phyloP scores from a whole-genome alignment of 1,140 invertebrate genomes.

The Atta texana region DNA sequence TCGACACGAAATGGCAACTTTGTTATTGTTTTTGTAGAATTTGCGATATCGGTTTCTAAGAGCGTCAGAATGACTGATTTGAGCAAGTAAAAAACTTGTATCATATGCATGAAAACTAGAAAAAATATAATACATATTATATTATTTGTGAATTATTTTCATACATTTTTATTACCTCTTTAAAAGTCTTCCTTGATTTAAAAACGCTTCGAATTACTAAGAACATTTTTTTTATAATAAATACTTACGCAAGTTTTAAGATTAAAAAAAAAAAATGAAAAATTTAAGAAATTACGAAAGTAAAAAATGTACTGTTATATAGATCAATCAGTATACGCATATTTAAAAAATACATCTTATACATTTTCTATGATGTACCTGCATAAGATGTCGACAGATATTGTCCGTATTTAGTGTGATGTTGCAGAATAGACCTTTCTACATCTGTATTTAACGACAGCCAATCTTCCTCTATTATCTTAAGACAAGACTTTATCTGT shows the following conservation, averaged over 20 bases:
- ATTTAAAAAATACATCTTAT: not conserved
- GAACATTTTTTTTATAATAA: not conserved
- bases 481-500: slow-evolving; percentile 33
- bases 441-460: slow-evolving; percentile 26
- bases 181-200: not conserved
- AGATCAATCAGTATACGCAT: no score
- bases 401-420: not conserved
- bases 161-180: not conserved
- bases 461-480: slow-evolving; percentile 26
- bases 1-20: slow-evolving; percentile 32
- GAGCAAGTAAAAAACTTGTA: slow-evolving; percentile 7
- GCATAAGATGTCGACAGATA: slow-evolving; percentile 10
- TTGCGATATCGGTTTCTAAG: not conserved
- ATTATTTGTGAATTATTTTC: no score
- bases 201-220: not conserved
- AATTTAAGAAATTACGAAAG: not conserved
- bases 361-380: slow-evolving; percentile 8
- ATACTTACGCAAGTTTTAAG: not conserved
- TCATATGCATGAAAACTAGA: slow-evolving; percentile 34
- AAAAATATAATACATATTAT: not conserved
- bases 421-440: slow-evolving; percentile 19
- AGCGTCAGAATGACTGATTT: slow-evolving; percentile 14
- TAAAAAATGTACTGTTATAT: no score
- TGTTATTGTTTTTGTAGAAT: not conserved
- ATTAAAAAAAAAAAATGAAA: slow-evolving; percentile 10